Percentiles rank a stretch among this genome's conserved stretches.
Evolutionary conservation across 2,797 vertebrate genomes (phyloP).

Genomic region (Enteromius fasciolatus): DNA sequence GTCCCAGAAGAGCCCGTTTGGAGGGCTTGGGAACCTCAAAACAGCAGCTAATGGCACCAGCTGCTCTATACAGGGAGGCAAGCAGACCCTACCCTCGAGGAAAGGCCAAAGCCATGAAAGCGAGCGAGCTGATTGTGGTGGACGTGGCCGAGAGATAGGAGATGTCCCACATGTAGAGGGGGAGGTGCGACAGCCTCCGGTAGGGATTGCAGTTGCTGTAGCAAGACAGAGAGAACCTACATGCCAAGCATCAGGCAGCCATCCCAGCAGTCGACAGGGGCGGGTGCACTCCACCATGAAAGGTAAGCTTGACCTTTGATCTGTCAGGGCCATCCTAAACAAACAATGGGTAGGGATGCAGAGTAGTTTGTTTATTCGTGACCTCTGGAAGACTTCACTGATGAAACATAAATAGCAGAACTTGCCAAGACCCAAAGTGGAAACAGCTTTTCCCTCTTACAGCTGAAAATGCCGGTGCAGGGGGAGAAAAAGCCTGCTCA

Average conservation of each 20-base stretch:
- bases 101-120: constrained; percentile 80
- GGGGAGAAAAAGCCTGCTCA: constrained; percentile 24
- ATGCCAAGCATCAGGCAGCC: constrained; percentile 80
- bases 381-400: constrained; percentile 49
- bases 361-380: constrained; percentile 49
- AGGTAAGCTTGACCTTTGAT: constrained; percentile 70
- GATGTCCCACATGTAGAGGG: constrained; percentile 80
- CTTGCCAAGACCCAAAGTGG: constrained; percentile 37
- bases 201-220: constrained; percentile 93
- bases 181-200: constrained; percentile 93
- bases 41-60: constrained; percentile 85
- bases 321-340: constrained; percentile 26
- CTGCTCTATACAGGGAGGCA: constrained; percentile 87
- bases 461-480: constrained; percentile 44
- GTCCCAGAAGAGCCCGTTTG: constrained; percentile 89
- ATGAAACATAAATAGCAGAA: constrained; percentile 49
- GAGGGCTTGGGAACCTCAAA: constrained; percentile 87
- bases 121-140: constrained; percentile 88
- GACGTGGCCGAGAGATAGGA: constrained; percentile 82
- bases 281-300: constrained; percentile 76
- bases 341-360: constrained; percentile 30
- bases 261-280: constrained; percentile 79
- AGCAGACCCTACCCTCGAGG: constrained; percentile 74
- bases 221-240: constrained; percentile 90
- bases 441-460: constrained; percentile 43